Base-by-base conservation (phyloP, 92 coral and sea anemone genomes). In the Parazoanthus atlanticus region DNA sequence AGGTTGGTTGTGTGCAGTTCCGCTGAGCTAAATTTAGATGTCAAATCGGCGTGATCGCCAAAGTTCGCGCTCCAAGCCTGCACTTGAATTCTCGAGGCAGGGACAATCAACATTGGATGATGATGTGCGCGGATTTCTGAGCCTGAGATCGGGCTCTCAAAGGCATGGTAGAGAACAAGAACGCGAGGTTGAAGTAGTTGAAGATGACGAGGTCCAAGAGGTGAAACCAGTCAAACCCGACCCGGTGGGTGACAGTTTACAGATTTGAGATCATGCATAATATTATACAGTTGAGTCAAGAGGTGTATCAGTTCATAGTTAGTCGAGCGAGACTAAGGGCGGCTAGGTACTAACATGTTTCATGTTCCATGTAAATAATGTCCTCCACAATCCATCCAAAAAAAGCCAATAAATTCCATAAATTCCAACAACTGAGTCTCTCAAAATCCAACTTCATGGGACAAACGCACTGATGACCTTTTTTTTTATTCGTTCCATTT, bases 151-250 rank as follows among this genome's bases (percentile, higher is more conserved):
- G 41, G 65, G 78, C n/a, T 6, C 78, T 28, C 65, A 47, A 71
- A 70, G 78, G 41, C 33, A 8, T 70, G 40, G 25, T 13, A 69
- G 40, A 46, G 74, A 69, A 43, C 76, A 70, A 28, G 87, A 84
- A 29, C 64, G 65, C 29, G 30, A 84, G 38, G 38, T 72, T 70
- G 78, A 84, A 67, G 5, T 84, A 9, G 65, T 84, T 43, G 78
- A 84, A 15, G 87, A 84, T 84, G 87, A 84, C 54, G 87, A 84
- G n/a, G 54, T 84, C 5, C 52, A 84, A 28, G 87, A 84, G 41
- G 87, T 84, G 46, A 84, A 84, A 29, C 40, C 28, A 71, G 16
- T 54, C 25, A 70, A 43, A 33, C 33, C 64, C 2, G 61, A 69
- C 26, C 21, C 30, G 87, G 87, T 84, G 70, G 16, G 86, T 46